Base-by-base conservation (phyloP, 2,113 vertebrate species). In the Egretta garzetta region DNA sequence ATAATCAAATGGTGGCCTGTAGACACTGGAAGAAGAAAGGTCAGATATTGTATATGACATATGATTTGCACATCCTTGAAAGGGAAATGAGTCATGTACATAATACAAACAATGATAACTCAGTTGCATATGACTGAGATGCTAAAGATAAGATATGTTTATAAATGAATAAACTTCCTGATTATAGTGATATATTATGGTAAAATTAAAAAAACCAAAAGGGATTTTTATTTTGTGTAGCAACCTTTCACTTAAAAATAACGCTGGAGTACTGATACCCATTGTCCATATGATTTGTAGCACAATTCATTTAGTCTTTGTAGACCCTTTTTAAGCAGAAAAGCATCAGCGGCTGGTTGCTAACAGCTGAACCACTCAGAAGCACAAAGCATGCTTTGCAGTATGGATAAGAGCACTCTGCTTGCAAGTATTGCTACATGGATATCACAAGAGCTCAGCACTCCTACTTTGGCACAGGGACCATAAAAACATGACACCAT, bases 81-180 rank as follows among this genome's bases (percentile, higher is more conserved):
- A 97, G 97, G 98, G 98, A 98, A 98, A 96, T 98, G 98, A 98
- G 96, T 98, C 98, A 98, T 94, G 91, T 67, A 80, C 73, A 93
- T 94, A 97, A 97, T 80, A 97, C 96, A 98, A 98, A 97, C 98
- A 98, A 97, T 91, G 95, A 98, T 97, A 98, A 98, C 86, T 97
- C 93, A 59, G 75, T 96, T 95, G 96, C 97, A 98, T 98, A 98
- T 98, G 97, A 98, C 96, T 96, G 96, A 98, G 98, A 98, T 97
- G 97, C 96, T 97, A 97, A 98, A 98, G 98, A 98, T 98, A 98
- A 98, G 97, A 97, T 96, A 95, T 98, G 98, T 98, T 98, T 98
- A 98, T 96, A 98, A 98, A 97, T 85, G 93, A 97, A 97, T 98
- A 98, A 98, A 98, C 98, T 98, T 98, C 97, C 98, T 97, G 93